Base-by-base conservation (phyloP, 2,797 vertebrate species). In the Cirrhinus mrigala region DNA sequence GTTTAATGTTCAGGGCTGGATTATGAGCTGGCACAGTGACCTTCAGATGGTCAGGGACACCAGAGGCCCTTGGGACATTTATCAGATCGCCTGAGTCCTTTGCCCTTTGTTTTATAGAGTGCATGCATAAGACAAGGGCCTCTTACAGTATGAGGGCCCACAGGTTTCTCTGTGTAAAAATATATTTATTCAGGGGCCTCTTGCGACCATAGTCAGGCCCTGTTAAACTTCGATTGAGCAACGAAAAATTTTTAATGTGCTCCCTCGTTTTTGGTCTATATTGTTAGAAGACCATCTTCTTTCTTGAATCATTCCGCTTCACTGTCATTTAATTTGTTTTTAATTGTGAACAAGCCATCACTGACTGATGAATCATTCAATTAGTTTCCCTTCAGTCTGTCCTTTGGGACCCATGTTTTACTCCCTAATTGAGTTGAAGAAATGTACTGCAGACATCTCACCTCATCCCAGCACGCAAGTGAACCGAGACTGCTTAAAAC, bases 361-460 rank as follows among this genome's bases (percentile, higher is more conserved):
- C 80, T 86, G 50, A 86, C 84, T 88, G 84, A 86, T 73, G 81
- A 78, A 82, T 88, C 73, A 84, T 86, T 86, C 86, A 86, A 81
- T 88, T 88, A 56, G 71, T 77, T 87, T 64, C 29, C 33, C 69
- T 29, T 69, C 69, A 54, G 60, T 76, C 62, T 54, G 81, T 83
- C 85, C 75, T 81, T 27, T 81, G 82, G 79, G 82, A 84, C 82
- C 54, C 27, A 33, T 81, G 52, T 66, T 81, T 87, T 64, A 64
- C 68, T 88, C 75, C 24, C 76, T 86, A 85, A 88, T 81, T 86
- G 75, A 80, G 87, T 85, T 89, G 83, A 37, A 73, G 74, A 81
- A 78, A 84, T 48, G 54, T 29, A 81, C 60, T 48, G 27, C 8
- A 46, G 79, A 48, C 69, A 54, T 85, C 73, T 82, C 50, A 68